Percentiles rank a stretch among this genome's conserved stretches.
phyloP scores from a whole-genome alignment of 2,113 vertebrate species.

The Caretta caretta region DNA sequence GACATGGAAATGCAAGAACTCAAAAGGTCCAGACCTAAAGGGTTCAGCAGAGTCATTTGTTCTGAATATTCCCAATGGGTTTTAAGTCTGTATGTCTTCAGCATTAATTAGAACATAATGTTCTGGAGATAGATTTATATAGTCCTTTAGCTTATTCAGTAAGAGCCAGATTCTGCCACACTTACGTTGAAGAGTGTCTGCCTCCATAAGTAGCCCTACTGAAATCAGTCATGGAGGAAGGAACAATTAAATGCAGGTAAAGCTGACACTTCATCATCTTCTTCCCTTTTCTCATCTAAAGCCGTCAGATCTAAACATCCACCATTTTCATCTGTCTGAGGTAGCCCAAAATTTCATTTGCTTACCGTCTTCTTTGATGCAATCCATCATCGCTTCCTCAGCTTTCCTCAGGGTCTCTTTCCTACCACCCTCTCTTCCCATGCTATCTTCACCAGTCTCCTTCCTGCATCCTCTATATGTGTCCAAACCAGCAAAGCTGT shows the following conservation, averaged over 20 bases:
- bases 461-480: not conserved
- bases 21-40: not conserved
- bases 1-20: not conserved
- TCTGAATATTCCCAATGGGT: rapidly evolving
- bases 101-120: not conserved
- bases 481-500: not conserved
- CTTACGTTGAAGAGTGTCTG: not conserved
- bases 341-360: not conserved
- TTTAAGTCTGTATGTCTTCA: not conserved
- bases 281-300: not conserved
- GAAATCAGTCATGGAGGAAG: not conserved
- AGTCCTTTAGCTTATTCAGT: rapidly evolving
- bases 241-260: not conserved
- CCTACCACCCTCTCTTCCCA: not conserved
- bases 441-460: not conserved
- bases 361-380: not conserved
- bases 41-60: not conserved
- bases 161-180: rapidly evolving
- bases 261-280: not conserved
- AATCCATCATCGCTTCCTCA: not conserved
- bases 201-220: not conserved
- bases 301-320: not conserved
- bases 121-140: not conserved
- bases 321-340: not conserved
- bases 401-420: not conserved